Evolutionary conservation across 2,113 vertebrate species (phyloP), one percentile per base, ranked within the genome.

Genomic region (Tautogolabrus adspersus): DNA sequence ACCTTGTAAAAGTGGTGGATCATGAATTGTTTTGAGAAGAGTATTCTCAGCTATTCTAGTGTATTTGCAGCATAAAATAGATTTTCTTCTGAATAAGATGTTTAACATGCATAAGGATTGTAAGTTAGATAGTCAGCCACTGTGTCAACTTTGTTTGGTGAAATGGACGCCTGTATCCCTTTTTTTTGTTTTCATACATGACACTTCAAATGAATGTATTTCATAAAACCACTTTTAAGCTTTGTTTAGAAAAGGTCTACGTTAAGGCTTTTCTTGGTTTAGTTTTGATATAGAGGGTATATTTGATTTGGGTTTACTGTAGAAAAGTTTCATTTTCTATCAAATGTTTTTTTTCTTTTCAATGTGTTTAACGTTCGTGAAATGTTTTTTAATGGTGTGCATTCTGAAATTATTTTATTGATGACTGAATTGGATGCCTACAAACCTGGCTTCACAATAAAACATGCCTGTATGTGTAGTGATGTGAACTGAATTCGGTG

Each of bases 211-310:
- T 58, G 30, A 84, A 68, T 49, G 47, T 75, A 49, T 66, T 65
- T 19, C 52, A 13, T 38, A 22, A 75, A 46, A 44, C 51, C 71
- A 73, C 63, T 46, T 79, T 66, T 72, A 11, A 70, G 22, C 46
- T 65, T 86, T n/a, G 62, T 78, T 73, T 89, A 51, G 66, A 62
- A 66, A 81, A 83, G 84, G 62, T 81, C 49, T 19, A 40, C 26
- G 37, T 76, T 15, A 69, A 69, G 44, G 61, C 70, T 58, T 89
- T 54, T 5, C 49, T 60, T 42, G 2, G 13, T 12, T 18, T 8
- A 13, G 10, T 59, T 47, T 66, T 15, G 62, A 52, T 72, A 51
- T 40, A 61, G 8, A 11, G 16, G 10, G 60, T 68, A 15, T 11
- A 30, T 79, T 79, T 59, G 12, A 38, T 44, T 15, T 21, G n/a